Base-by-base conservation (phyloP, 2,888 invertebrate species). In the Boloria selene region DNA sequence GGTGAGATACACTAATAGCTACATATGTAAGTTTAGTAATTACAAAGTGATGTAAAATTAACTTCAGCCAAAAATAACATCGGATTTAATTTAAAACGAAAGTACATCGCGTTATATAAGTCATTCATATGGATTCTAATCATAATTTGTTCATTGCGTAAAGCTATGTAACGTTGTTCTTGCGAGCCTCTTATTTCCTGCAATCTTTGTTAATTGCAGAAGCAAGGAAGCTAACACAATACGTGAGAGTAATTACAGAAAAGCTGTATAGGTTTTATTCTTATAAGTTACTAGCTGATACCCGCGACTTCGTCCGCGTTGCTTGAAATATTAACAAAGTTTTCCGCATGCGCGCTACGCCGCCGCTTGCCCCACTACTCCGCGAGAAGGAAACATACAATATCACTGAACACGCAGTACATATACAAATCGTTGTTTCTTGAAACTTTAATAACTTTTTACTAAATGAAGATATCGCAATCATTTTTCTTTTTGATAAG, bases 41-140 rank as follows among this genome's bases (percentile, higher is more conserved):
- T 10, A 38, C 10, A 10, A 38, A 38, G 10, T 38, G 31, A 38
- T 38, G 31, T 10, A 55, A 13, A 42, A 17, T 14, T 17, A 49
- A 59, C 31, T 38, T 50, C n/a, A 49, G 6, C 26, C 26, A 22
- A 38, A 38, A 49, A 14, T 38, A 59, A 38, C 31, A 38, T 38
- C 31, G 4, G 31, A 31, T 59, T 22, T 51, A 42, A 13, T 51
- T 38, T 61, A 49, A 58, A 65, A 68, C 49, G 68, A 68, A 68
- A 68, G 68, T 68, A 22, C 22, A 59, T 53, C 50, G 49, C 42
- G 17, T 69, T 70, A 67, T 45, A 45, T 63, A 66, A 67, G 59
- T 71, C 71, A 73, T 70, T 67, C 62, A 71, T 71, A 71, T 72
- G 65, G 52, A 52, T 67, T 61, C 55, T 61, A 64, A 65, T 52